These are phyloP conservation scores for Galerucella pusilla DNA, from an alignment of 2,888 invertebrate genomes.

Conservation along the genomic window DNA sequence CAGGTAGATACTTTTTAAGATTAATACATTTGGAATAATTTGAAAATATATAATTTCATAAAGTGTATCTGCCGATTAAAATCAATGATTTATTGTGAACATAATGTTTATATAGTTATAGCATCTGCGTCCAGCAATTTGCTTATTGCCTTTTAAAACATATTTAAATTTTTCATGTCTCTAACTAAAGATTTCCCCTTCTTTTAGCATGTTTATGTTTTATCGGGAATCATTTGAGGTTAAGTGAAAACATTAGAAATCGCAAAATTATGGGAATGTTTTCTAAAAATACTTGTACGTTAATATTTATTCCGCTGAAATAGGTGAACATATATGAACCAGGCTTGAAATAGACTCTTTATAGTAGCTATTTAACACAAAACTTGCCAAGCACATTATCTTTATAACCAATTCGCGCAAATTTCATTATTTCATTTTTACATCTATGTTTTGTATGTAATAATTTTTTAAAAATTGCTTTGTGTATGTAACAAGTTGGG, in stretches of 20 bases:
- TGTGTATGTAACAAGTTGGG: neutral
- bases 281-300: constrained; percentile 39
- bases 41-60: too few species aligned
- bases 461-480: neutral
- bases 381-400: neutral
- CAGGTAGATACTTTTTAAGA: too few species aligned
- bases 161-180: constrained; percentile 24
- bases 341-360: neutral
- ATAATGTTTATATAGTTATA: neutral
- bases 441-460: neutral
- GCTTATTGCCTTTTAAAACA: neutral
- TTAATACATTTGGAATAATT: too few species aligned
- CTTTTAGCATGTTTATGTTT: constrained; percentile 27
- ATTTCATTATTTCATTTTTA: neutral
- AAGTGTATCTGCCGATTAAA: too few species aligned
- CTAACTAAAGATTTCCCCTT: constrained; percentile 18
- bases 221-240: constrained; percentile 47
- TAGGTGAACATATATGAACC: constrained; percentile 16
- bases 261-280: constrained; percentile 49
- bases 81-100: neutral
- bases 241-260: constrained; percentile 51
- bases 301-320: constrained; percentile 24
- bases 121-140: neutral
- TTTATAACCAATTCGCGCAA: neutral
- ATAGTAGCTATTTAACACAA: neutral